These are phyloP conservation scores for Syngnathus floridae DNA, from an alignment of 2,113 vertebrate species.

Conservation along the genomic window DNA sequence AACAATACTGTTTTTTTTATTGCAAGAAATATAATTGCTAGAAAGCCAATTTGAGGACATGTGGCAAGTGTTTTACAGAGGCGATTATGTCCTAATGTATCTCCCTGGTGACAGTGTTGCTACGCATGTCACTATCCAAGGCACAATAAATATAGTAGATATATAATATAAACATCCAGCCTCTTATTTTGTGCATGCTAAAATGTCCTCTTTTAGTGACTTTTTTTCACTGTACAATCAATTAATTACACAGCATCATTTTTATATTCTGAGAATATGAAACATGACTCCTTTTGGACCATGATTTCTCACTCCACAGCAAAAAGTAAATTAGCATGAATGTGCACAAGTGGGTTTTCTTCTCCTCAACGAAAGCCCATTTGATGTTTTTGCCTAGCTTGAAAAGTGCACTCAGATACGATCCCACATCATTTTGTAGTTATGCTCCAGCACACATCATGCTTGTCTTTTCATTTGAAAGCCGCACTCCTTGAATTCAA, in stretches of 20 bases:
- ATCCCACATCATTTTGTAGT: constrained; percentile 23
- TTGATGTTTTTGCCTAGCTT: background rate
- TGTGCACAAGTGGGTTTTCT: constrained; percentile 21
- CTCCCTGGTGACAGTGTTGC: constrained; percentile 10
- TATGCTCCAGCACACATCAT: constrained; percentile 15
- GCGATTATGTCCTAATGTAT: constrained; percentile 24
- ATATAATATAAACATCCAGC: no score
- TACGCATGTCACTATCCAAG: constrained; percentile 1
- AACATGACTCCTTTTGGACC: no score
- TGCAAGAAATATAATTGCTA: constrained; percentile 8
- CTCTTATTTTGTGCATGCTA: no score
- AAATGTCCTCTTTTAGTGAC: no score
- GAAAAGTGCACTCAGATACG: background rate
- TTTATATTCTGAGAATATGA: no score
- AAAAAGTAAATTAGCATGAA: background rate
- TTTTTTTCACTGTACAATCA: no score
- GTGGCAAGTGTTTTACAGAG: constrained; percentile 18
- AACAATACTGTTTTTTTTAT: constrained; percentile 8
- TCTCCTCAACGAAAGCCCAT: background rate
- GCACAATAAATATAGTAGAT: background rate
- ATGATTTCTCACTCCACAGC: background rate
- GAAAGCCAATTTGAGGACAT: constrained; percentile 7
- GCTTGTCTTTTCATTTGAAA: constrained; percentile 15
- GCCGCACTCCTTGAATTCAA: background rate
- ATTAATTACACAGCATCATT: no score